These are phyloP conservation scores for Marisa cornuarietis DNA, from an alignment of 1,140 invertebrate genomes.

Conservation along the genomic window DNA sequence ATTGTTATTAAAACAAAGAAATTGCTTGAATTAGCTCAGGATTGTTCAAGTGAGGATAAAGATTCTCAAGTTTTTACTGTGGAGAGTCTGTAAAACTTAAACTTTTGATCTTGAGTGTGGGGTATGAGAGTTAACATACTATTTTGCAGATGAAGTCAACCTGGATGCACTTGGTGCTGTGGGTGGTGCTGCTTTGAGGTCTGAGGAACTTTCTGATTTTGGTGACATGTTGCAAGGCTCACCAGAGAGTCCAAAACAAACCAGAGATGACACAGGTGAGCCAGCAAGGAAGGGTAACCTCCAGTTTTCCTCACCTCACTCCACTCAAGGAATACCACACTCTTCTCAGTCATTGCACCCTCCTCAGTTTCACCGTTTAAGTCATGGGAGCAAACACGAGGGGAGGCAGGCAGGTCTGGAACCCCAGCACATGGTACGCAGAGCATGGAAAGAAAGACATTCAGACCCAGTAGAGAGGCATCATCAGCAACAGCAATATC, in stretches of 20 bases:
- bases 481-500: background rate
- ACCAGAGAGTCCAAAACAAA: background rate
- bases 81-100: too few relatives aligned
- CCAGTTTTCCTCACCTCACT: background rate
- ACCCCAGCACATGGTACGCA: conserved; percentile 13
- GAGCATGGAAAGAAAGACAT: conserved; percentile 14
- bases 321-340: background rate
- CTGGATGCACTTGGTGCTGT: conserved; percentile 28
- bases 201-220: conserved; percentile 9
- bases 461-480: conserved; percentile 2
- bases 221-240: conserved; percentile 7
- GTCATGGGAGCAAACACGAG: background rate
- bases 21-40: too few relatives aligned
- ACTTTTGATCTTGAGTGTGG: too few relatives aligned
- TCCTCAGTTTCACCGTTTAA: conserved; percentile 10
- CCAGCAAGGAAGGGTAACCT: background rate
- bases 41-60: too few relatives aligned
- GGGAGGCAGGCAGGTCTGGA: conserved; percentile 1
- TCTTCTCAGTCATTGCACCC: conserved; percentile 11
- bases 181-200: conserved; percentile 12
- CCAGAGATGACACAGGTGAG: background rate
- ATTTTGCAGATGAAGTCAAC: conserved; percentile 21
- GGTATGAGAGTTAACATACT: too few relatives aligned
- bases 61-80: too few relatives aligned
- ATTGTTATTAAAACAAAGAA: background rate